Base-by-base conservation (phyloP, 2,797 vertebrate species). In the Acipenser transmontanus region DNA sequence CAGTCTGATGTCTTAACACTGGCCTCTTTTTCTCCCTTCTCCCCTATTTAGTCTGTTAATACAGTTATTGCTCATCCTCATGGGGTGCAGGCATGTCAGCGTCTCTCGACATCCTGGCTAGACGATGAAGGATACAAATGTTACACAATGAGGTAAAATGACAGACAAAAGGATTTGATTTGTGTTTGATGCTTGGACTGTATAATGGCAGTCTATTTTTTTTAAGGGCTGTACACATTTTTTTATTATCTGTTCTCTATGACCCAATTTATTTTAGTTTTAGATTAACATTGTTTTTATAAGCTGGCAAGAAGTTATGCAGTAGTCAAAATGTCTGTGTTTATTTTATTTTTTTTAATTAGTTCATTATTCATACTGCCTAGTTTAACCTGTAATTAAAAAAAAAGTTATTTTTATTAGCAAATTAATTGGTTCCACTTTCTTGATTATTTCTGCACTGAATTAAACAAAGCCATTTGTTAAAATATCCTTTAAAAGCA, bases 301-400 rank as follows among this genome's bases (percentile, higher is more conserved):
- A 34, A 34, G 34, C 3, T 34, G 34, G 34, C 34, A 34, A 34
- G 34, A 34, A 34, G 34, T 34, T 4, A 34, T 34, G 34, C 34
- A 34, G 34, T 4, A 34, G 34, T 34, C 34, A 34, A 34, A 34
- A 34, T 34, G 34, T 34, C 4, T 34, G 2, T 34, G 2, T 34
- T 34, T 34, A 3, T 34, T 34, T 34, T 34, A 2, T 34, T 34
- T 34, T 34, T 34, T 34, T 34, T 34, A 3, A 3, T 79, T 78
- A 84, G 82, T 82, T 86, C 82, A 81, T 88, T 87, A 86, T 76
- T 74, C 76, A 83, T 82, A 77, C 76, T 73, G 70, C 83, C 82
- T 81, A 76, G 83, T 76, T 85, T 83, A 72, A 72, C 71, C 71
- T 72, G 62, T 20, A 62, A 68, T 59, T 59, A 60, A 70, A 62